Evolutionary conservation across 2,113 vertebrate genomes (phyloP).

Genomic region (Grus americana): DNA sequence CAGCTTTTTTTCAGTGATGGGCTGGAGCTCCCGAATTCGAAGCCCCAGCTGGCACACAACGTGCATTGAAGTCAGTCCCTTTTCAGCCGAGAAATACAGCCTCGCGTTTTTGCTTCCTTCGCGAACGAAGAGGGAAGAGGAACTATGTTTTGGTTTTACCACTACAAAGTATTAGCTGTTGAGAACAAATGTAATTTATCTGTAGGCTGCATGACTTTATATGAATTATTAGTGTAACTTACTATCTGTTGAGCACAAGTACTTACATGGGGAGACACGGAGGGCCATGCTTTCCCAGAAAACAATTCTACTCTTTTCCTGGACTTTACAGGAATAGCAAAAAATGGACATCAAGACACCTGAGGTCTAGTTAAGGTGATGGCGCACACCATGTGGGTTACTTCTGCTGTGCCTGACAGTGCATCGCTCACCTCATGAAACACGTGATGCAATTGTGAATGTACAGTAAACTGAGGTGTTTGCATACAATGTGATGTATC

Average conservation of each 20-base stretch:
- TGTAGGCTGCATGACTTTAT: not conserved
- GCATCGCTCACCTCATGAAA: not conserved
- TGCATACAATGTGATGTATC: rapidly evolving
- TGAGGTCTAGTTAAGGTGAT: not conserved
- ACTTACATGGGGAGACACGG: not conserved
- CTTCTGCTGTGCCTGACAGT: not conserved
- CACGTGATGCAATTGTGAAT: not conserved
- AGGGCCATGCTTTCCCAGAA: not conserved
- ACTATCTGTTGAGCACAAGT: not conserved
- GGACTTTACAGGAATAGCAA: not conserved
- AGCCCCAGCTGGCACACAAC: not conserved
- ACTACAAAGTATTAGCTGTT: not conserved
- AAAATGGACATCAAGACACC: not conserved
- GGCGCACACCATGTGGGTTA: not conserved
- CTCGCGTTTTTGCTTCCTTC: not conserved
- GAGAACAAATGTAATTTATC: not conserved
- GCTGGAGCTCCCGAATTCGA: not conserved
- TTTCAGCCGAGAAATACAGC: not conserved
- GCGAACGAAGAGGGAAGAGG: not conserved
- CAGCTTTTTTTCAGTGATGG: not conserved
- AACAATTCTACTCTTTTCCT: not conserved
- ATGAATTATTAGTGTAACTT: not conserved
- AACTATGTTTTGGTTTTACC: not conserved
- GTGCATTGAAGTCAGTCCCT: rapidly evolving
- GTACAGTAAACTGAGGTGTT: not conserved